Evolutionary conservation across 2,113 vertebrate species (phyloP), one percentile per base, ranked within the genome.

Genomic region (Centrocercus urophasianus): DNA sequence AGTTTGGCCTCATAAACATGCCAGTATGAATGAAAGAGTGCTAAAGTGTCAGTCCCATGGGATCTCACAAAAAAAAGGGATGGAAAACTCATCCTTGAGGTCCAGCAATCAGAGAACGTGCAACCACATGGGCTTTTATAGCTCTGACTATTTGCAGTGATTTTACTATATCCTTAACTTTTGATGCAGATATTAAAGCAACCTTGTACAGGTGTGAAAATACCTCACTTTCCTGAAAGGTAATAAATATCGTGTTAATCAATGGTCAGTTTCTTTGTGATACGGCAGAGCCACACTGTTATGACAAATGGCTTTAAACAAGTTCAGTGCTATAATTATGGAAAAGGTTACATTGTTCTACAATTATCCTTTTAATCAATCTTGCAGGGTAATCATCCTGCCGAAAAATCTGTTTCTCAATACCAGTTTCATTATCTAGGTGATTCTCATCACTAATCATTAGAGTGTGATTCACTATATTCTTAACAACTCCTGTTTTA

Each of bases 351-450:
- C 97, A 96, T 97, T 98, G 96, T 98, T 98, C 97, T 97, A 97
- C 97, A 98, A 98, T 98, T 98, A 98, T 97, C 96, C 96, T 96
- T 98, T 97, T 97, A 98, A 98, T 98, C 97, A 98, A 98, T 98
- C 98, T 98, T 96, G 84, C 90, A 86, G 63, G 97, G 96, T 98
- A 98, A 98, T 98, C 97, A 98, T 97, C 96, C 97, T 98, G 95
- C 96, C 92, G 94, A 98, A 98, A 98, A 98, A 97, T 98, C 98
- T 98, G 97, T 98, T 98, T 98, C 98, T 98, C 96, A 95, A 97
- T 98, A 98, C 96, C 97, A 95, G 93, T 98, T 98, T 98, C 97
- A 98, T 98, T 98, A 98, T 98, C 96, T 97, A 97, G 97, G 98
- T 98, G 97, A 98, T 98, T 98, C 97, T 98, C 97, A 97, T 98